phyloP scores from a whole-genome alignment of 2,888 invertebrate species.

The Plebejus anna region DNA sequence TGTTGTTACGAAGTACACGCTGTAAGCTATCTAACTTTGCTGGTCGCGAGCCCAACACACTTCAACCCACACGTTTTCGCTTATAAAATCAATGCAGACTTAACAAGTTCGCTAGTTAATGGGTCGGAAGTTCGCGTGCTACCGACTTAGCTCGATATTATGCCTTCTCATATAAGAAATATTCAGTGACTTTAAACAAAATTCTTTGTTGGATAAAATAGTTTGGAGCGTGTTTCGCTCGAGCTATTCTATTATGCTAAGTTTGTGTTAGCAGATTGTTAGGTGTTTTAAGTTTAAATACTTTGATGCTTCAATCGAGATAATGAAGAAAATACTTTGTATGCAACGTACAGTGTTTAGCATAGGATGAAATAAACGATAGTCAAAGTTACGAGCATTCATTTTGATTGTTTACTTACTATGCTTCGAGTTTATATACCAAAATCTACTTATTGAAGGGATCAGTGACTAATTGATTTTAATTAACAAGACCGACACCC shows the following conservation, averaged over 20 bases:
- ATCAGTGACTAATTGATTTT: conserved; percentile 70
- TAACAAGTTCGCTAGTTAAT: conserved; percentile 60
- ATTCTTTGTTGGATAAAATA: conserved; percentile 27
- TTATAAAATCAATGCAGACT: conserved; percentile 63
- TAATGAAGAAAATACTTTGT: not conserved
- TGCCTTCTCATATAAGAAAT: conserved; percentile 27
- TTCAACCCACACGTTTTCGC: conserved; percentile 44
- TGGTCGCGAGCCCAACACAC: conserved; percentile 47
- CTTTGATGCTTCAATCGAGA: conserved; percentile 11
- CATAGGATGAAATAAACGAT: not conserved
- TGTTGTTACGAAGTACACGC: conserved; percentile 53
- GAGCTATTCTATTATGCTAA: conserved; percentile 4
- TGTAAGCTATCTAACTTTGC: conserved; percentile 59
- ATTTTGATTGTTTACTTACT: not conserved
- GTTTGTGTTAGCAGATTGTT: conserved; percentile 5
- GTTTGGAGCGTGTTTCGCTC: conserved; percentile 19
- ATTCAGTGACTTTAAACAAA: conserved; percentile 28
- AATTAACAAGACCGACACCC: conserved; percentile 66
- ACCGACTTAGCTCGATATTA: conserved; percentile 39
- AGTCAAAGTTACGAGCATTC: not conserved
- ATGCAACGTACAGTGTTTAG: not conserved
- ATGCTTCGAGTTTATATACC: not conserved
- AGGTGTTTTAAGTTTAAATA: conserved; percentile 5
- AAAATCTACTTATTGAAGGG: conserved; percentile 49
- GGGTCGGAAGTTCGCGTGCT: conserved; percentile 55